Base-by-base conservation (phyloP, 2,113 vertebrate genomes). In the Origma solitaria region DNA sequence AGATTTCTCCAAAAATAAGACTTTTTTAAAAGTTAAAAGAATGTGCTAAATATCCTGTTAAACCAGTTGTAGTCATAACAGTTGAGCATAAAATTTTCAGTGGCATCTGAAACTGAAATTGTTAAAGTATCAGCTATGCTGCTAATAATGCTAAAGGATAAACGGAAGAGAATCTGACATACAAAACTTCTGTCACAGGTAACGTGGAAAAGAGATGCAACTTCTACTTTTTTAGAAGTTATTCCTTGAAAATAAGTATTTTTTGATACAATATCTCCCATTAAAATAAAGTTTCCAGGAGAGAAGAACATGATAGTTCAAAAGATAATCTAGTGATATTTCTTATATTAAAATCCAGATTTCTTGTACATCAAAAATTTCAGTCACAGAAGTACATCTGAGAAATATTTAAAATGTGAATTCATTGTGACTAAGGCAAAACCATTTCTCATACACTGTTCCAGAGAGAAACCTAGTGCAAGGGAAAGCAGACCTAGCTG, bases 381-480 rank as follows among this genome's bases (percentile, higher is more conserved):
- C 24, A 47, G 38, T 66, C 75, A 82, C 37, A 93, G n/a, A 80
- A 92, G 73, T 54, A 54, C 9, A 62, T 75, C 44, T n/a, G 45
- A 90, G 35, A 90, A 80, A 15, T 64, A 49, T 20, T 66, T 71
- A 56, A 66, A 58, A 81, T 3, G 19, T 37, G 35, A 91, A 31
- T 65, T 40, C 54, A 40, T 7, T 33, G 51, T 24, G 56, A 88
- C 31, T 31, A 30, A 68, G 21, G 31, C 35, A 93, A 81, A 93
- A 64, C 37, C 4, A 33, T 82, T 78, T 85, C 76, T 77, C 44
- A 71, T 10, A 79, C 4, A 12, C 78, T 70, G 83, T 88, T 93
- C 91, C 80, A 86, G 84, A 97, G 84, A 94, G 69, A 94, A 92
- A 93, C 90, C 86, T 50, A 44, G 49, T 54, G 47, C 56, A 75